A percentile compares a stretch with the other conserved stretches of the same genome.
phyloP scores from a whole-genome alignment of 2,888 invertebrate genomes.

The Crioceris asparagi region DNA sequence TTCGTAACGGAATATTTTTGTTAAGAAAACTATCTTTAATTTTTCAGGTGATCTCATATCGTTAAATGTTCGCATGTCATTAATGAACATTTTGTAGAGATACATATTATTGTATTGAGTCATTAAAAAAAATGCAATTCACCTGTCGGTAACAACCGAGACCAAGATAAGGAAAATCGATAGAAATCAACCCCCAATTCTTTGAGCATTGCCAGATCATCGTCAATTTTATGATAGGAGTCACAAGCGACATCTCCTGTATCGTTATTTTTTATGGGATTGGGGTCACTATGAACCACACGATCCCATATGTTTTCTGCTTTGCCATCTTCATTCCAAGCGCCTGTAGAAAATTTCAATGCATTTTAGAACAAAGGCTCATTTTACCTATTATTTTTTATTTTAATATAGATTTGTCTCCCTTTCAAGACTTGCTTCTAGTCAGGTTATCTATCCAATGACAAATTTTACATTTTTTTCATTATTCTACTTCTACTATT shows the following conservation, averaged over 20 bases:
- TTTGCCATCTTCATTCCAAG: constrained; percentile 41
- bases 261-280: constrained; percentile 39
- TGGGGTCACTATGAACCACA: constrained; percentile 43
- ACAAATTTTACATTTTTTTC: too few relatives aligned
- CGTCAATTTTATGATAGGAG: constrained; percentile 50
- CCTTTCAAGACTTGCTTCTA: too few relatives aligned
- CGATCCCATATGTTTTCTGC: constrained; percentile 60
- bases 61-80: too few relatives aligned
- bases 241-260: constrained; percentile 55
- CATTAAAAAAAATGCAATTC: background rate
- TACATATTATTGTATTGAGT: background rate
- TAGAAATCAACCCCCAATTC: constrained; percentile 39
- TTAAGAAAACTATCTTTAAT: background rate
- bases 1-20: too few relatives aligned
- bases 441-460: too few relatives aligned
- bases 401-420: too few relatives aligned
- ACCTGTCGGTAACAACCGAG: constrained; percentile 41
- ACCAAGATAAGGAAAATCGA: constrained; percentile 10
- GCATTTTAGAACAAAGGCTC: background rate
- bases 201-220: constrained; percentile 48
- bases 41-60: too few relatives aligned
- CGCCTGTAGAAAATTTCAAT: constrained; percentile 20
- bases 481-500: too few relatives aligned
- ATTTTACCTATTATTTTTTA: too few relatives aligned
- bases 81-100: too few relatives aligned